Evolutionary conservation across 2,888 invertebrate species (phyloP), one percentile per base, ranked within the genome.

Genomic region (Chironomus riparius): DNA sequence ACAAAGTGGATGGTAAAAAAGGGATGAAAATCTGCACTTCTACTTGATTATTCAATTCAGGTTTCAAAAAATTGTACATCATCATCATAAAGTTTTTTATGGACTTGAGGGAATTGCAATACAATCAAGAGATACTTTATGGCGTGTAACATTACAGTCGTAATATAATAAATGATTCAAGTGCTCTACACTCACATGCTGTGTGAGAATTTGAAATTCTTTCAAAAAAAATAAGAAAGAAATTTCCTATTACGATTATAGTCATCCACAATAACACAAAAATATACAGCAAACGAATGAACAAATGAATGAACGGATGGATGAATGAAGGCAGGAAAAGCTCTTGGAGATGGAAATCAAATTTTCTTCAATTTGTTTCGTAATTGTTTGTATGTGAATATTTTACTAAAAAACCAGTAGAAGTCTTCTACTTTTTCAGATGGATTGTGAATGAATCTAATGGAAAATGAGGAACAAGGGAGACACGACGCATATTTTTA

Each of bases 381-480:
- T 75, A 75, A 75, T 75, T 75, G 74, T 65, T 75, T 47, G 65
- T 75, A 75, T 75, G 74, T 75, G 74, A 65, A 75, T 75, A 75
- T 68, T 75, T 75, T 75, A 68, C 74, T 38, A 21, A 75, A 73
- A 21, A 56, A 56, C 56, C 56, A 38, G 38, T 38, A 38, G 18
- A 56, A 56, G 5, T 56, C 18, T 18, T 56, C 18, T 56, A 56
- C 56, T 56, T 62, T 73, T 56, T 15, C 56, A 18, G 38, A 24
- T 15, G 68, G 22, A 24, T 47, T 21, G 65, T 24, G 65, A 65
- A 24, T 24, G 65, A 65, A 65, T 21, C 21, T 65, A 65, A 65
- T 65, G 24, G 24, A 65, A 65, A 21, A 24, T 65, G n/a, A 28
- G 70, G 70, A 56, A 71, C 22, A 56, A 71, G 56, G 56, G 56